Percentiles rank a stretch among this genome's conserved stretches.
Evolutionary conservation across 2,888 invertebrate genomes (phyloP).

Genomic region (Prosapia bicincta): DNA sequence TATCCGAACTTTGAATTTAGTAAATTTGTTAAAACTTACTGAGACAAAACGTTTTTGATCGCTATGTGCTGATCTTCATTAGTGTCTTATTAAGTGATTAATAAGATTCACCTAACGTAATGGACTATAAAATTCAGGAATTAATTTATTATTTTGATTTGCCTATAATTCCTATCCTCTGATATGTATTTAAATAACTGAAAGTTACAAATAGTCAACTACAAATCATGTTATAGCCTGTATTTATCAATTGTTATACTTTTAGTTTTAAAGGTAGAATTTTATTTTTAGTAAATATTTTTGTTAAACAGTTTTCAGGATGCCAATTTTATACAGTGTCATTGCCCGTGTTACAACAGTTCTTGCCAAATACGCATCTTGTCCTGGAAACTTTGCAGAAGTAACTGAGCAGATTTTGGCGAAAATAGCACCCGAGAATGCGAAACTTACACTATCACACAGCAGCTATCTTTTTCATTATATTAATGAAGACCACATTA

Average conservation of each 20-base stretch:
- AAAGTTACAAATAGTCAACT: no score
- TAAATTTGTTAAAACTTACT: no score
- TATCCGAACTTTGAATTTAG: no score
- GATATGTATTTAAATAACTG: no score
- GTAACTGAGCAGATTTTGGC: constrained; percentile 87
- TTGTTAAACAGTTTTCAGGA: constrained; percentile 49
- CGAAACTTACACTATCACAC: constrained; percentile 90
- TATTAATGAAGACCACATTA: constrained; percentile 77
- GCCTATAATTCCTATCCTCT: no score
- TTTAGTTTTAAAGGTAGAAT: neutral
- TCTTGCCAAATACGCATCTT: constrained; percentile 86
- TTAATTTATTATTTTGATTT: no score
- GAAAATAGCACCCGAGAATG: constrained; percentile 84
- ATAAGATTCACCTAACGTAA: no score
- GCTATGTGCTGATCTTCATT: no score
- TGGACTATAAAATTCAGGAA: no score
- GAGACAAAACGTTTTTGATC: no score
- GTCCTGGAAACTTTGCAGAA: constrained; percentile 92
- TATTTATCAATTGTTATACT: neutral
- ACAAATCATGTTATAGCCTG: neutral
- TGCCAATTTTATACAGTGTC: constrained; percentile 91
- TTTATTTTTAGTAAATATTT: constrained; percentile 19
- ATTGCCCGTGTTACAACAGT: constrained; percentile 82
- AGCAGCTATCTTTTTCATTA: constrained; percentile 93
- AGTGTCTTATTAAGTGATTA: no score